These are phyloP conservation scores for Halocynthia roretzi DNA, from an alignment of 23 tunicate genomes.

Conservation along the genomic window DNA sequence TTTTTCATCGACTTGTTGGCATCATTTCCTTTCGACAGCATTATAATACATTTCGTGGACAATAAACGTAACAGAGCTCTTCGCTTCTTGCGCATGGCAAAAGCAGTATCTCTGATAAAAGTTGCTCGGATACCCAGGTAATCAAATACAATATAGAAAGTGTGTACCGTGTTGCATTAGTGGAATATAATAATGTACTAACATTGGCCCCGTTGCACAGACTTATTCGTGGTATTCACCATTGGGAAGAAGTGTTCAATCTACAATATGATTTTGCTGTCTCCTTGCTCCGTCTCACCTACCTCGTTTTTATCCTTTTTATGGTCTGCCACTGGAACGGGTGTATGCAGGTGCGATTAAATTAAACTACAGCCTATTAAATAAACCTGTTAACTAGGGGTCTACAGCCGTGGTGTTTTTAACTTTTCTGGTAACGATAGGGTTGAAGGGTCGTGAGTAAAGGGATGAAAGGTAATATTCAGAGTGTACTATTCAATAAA, in stretches of 20 bases:
- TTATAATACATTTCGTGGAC: constrained; percentile 17
- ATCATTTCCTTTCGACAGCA: constrained; percentile 67
- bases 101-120: constrained; percentile 46
- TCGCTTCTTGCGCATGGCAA: constrained; percentile 38
- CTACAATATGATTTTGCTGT: constrained; percentile 73
- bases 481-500: no score
- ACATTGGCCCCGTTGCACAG: constrained; percentile 4
- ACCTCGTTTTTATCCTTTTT: constrained; percentile 44
- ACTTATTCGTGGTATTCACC: constrained; percentile 57
- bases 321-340: constrained; percentile 65
- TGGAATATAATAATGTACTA: not conserved
- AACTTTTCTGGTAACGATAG: no score
- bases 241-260: constrained; percentile 73
- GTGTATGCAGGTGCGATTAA: constrained; percentile 52
- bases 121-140: constrained; percentile 72
- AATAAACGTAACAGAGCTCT: constrained; percentile 14
- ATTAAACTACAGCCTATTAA: not conserved
- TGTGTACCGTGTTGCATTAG: not conserved
- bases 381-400: no score
- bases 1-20: constrained; percentile 64
- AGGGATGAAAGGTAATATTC: no score
- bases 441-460: no score
- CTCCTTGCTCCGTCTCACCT: constrained; percentile 45
- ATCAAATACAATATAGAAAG: not conserved
- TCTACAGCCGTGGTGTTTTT: no score